Evolutionary conservation across 2,797 vertebrate genomes (phyloP), one percentile per base, ranked within the genome.

Genomic region (Chelmon rostratus): DNA sequence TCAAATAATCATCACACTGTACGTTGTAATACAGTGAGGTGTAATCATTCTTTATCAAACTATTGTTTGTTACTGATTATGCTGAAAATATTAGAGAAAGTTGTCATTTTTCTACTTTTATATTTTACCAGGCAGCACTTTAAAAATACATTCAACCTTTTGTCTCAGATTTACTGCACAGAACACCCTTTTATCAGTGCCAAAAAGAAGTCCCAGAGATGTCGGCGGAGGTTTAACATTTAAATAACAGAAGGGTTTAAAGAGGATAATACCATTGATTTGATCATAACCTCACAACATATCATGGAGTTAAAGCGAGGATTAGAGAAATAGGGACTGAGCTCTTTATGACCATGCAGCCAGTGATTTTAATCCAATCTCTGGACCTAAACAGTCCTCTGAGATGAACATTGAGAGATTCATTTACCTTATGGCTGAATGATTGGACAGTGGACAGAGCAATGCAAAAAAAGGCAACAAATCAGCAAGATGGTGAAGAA

Each of bases 341-440:
- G 62, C 86, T 86, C 68, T 90, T 73, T 79, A 83, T 91, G 86
- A 80, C 57, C 81, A 83, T 80, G 54, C 76, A 81, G 82, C 59
- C 80, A 76, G 79, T 79, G 85, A 85, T 88, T 91, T 84, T 91
- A 93, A 93, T 91, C 91, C 86, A 88, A 89, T 93, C 87, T 88
- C 57, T 82, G 72, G 53, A 64, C 8, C 47, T 68, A 67, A 65
- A 80, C 84, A 68, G 66, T 81, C 64, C 61, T 53, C 35, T 52
- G 63, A 73, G 80, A 81, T 69, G 53, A 71, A 72, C 66, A 56
- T 9, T 12, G 35, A 53, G 53, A 74, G 46, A 82, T 53, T 76
- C 5, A 53, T 83, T 78, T 49, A 78, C 57, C 86, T 86, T 91
- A 86, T 88, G 90, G 81, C 69, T 58, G 35, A 78, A 62, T 68